phyloP scores from a whole-genome alignment of 1,140 invertebrate species.

The Neodiprion lecontei region DNA sequence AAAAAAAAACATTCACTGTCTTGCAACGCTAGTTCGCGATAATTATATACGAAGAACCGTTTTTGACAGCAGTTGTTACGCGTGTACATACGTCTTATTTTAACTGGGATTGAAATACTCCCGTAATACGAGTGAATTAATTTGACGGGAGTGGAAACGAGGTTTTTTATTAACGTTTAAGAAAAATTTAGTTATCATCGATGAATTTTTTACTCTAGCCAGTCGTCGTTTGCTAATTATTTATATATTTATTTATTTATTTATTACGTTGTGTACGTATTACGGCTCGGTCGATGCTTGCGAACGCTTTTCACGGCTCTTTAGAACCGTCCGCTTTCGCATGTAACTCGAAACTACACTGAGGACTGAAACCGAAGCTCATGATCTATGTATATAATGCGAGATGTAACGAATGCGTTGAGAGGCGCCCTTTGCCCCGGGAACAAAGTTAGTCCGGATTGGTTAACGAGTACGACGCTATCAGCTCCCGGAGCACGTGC shows the following conservation, averaged over 20 bases:
- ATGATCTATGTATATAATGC: background rate
- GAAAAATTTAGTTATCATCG: background rate
- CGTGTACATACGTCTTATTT: background rate
- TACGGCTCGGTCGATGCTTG: too few species aligned
- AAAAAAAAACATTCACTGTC: too few species aligned
- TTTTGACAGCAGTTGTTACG: background rate
- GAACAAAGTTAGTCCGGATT: conserved; percentile 45
- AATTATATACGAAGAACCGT: background rate
- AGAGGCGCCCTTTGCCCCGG: conserved; percentile 53
- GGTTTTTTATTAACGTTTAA: too few species aligned
- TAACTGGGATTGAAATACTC: background rate
- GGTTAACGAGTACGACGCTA: conserved; percentile 42
- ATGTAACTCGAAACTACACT: conserved; percentile 4
- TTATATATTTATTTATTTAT: background rate
- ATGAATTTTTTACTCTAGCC: background rate
- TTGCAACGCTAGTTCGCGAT: too few species aligned
- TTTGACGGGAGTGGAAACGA: background rate
- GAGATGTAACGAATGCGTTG: conserved; percentile 16
- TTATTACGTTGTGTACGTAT: background rate
- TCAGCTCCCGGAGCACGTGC: conserved; percentile 49
- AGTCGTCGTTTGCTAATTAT: background rate
- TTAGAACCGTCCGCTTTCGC: background rate
- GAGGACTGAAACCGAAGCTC: conserved; percentile 2
- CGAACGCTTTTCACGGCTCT: background rate
- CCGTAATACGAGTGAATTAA: background rate